A percentile compares a stretch with the other conserved stretches of the same genome.
These are phyloP conservation scores for Hartigia nigra DNA, from an alignment of 2,888 invertebrate species.

Conservation along the genomic window DNA sequence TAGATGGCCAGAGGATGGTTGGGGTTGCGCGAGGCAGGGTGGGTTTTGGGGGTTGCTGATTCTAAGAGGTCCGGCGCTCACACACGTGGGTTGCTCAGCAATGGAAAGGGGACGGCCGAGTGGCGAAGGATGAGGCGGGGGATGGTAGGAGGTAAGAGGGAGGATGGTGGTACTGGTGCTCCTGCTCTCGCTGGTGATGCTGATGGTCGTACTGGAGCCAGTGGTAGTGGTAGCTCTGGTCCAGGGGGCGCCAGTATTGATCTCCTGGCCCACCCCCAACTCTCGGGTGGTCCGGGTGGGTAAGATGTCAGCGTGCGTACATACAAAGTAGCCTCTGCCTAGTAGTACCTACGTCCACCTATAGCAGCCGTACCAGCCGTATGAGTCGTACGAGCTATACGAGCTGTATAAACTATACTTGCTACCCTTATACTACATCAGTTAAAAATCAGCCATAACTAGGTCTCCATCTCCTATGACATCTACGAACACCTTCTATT, in stretches of 20 bases:
- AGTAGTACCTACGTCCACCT: conserved; percentile 7
- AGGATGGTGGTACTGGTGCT: neutral
- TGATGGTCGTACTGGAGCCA: conserved; percentile 9
- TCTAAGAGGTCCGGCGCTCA: conserved; percentile 63
- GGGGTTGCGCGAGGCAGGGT: conserved; percentile 39
- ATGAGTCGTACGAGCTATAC: neutral
- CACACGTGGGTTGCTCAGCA: conserved; percentile 49
- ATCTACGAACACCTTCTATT: neutral
- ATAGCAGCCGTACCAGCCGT: neutral
- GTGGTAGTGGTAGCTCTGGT: conserved; percentile 53
- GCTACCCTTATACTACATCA: neutral
- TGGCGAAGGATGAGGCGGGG: conserved; percentile 14
- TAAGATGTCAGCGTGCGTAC: conserved; percentile 65
- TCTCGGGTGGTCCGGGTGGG: conserved; percentile 51
- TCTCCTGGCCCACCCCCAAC: conserved; percentile 55
- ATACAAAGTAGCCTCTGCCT: conserved; percentile 63
- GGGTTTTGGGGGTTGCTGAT: conserved; percentile 56
- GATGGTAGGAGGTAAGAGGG: conserved; percentile 15
- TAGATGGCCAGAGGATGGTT: conserved; percentile 51
- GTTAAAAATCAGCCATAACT: neutral
- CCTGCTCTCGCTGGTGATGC: neutral
- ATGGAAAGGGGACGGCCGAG: conserved; percentile 22
- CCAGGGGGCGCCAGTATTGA: conserved; percentile 65
- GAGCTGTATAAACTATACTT: neutral
- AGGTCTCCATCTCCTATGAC: neutral